A percentile compares a stretch with the other conserved stretches of the same genome.
phyloP scores from a whole-genome alignment of 2,888 invertebrate species.

The Notocelia uddmanniana region DNA sequence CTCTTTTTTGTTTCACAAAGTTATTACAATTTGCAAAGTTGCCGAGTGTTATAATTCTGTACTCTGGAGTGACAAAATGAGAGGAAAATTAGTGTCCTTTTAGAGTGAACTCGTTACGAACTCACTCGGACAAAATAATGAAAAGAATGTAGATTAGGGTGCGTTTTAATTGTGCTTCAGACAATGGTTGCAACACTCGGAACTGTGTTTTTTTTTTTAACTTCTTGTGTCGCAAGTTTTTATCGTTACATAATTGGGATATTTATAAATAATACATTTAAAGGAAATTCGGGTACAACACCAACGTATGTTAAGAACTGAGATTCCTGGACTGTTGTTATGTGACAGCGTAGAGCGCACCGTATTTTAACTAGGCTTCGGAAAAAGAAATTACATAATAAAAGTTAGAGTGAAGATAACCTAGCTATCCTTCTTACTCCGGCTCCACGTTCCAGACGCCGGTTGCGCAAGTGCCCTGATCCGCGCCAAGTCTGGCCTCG shows the following conservation, averaged over 20 bases:
- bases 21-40: slow-evolving; percentile 68
- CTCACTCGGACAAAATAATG: slow-evolving; percentile 49
- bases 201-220: background rate
- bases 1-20: slow-evolving; percentile 61
- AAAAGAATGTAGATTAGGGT: slow-evolving; percentile 48
- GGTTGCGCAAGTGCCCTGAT: no score
- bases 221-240: background rate
- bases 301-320: no score
- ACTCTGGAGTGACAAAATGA: slow-evolving; percentile 52
- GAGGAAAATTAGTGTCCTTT: slow-evolving; percentile 53
- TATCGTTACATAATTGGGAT: background rate
- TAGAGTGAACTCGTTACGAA: slow-evolving; percentile 54
- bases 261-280: no score
- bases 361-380: no score
- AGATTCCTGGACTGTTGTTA: no score
- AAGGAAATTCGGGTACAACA: no score
- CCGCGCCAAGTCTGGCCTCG: no score
- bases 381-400: no score
- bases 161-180: slow-evolving; percentile 44
- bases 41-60: slow-evolving; percentile 55
- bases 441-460: no score
- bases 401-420: no score
- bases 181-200: slow-evolving; percentile 6
- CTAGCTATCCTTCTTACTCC: no score
- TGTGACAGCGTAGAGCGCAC: no score